These are phyloP conservation scores for Dryadula phaetusa DNA, from an alignment of 2,888 invertebrate species.

Conservation along the genomic window DNA sequence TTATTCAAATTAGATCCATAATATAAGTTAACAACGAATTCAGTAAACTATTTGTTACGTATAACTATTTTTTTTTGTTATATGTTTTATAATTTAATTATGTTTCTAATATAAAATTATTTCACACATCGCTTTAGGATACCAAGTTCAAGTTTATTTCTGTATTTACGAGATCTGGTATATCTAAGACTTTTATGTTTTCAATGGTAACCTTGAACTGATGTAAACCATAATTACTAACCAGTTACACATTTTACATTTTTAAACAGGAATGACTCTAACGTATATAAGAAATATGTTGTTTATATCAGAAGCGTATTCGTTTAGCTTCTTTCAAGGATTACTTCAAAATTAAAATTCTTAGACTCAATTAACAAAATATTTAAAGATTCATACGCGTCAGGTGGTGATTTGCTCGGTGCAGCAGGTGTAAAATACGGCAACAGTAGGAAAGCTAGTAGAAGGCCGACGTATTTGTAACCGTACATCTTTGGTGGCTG, in stretches of 20 bases:
- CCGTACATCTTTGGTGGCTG: constrained; percentile 66
- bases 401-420: constrained; percentile 38
- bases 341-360: constrained; percentile 8
- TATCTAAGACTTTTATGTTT: constrained; percentile 12
- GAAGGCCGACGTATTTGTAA: constrained; percentile 56
- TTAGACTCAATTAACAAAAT: not conserved
- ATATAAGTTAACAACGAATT: not conserved
- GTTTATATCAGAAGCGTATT: not conserved
- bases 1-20: too few species aligned
- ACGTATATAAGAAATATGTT: constrained; percentile 2
- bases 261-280: not conserved
- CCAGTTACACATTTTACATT: not conserved
- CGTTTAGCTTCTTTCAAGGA: not conserved
- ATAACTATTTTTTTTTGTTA: not conserved
- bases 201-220: constrained; percentile 19
- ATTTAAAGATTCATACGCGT: constrained; percentile 45
- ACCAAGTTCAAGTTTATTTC: constrained; percentile 34
- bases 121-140: constrained; percentile 21
- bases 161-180: constrained; percentile 33
- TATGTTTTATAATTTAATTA: not conserved
- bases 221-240: not conserved
- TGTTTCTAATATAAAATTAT: not conserved
- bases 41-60: not conserved
- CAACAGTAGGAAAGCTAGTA: constrained; percentile 64
- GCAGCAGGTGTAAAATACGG: constrained; percentile 67